Conservation (phyloP, 2,888 invertebrate species). For the Meiosimyza platycephala region DNA sequence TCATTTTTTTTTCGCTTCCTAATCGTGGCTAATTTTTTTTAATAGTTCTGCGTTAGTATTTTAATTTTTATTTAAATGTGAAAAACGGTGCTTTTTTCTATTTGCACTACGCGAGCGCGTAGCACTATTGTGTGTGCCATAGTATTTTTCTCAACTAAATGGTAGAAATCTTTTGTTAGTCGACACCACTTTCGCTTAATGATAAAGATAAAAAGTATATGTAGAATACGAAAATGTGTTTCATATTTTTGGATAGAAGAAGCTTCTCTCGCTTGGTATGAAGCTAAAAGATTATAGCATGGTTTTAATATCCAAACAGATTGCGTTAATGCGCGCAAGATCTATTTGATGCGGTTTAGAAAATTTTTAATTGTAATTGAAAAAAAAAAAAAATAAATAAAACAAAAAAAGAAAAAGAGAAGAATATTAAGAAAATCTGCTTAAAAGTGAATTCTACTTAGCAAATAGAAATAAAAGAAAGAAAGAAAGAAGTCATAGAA, state of each 20-base stretch:
- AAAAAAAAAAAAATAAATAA: neutral
- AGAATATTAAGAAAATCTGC: constrained; percentile 24
- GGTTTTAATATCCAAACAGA: neutral
- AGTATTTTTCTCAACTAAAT: constrained; percentile 13
- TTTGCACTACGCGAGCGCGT: constrained; percentile 16
- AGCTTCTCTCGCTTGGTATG: no score
- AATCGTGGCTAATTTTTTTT: constrained; percentile 27
- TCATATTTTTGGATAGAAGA: no score
- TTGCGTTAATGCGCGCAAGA: neutral
- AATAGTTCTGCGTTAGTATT: constrained; percentile 17
- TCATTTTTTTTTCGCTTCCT: constrained; percentile 1
- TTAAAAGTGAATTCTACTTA: constrained; percentile 36
- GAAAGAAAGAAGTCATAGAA: neutral
- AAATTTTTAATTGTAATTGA: constrained; percentile 3
- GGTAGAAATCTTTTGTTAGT: constrained; percentile 30
- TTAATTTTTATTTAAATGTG: constrained; percentile 50
- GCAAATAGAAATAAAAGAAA: constrained; percentile 6
- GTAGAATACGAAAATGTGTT: neutral
- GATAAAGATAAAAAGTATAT: no score
- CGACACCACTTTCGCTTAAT: constrained; percentile 42
- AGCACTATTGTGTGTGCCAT: no score
- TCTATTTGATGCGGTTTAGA: neutral
- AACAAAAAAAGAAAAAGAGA: no score
- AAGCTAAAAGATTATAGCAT: neutral
- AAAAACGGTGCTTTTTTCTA: constrained; percentile 54